phyloP scores from a whole-genome alignment of 1,140 invertebrate species.

The Brachystomella parvula region DNA sequence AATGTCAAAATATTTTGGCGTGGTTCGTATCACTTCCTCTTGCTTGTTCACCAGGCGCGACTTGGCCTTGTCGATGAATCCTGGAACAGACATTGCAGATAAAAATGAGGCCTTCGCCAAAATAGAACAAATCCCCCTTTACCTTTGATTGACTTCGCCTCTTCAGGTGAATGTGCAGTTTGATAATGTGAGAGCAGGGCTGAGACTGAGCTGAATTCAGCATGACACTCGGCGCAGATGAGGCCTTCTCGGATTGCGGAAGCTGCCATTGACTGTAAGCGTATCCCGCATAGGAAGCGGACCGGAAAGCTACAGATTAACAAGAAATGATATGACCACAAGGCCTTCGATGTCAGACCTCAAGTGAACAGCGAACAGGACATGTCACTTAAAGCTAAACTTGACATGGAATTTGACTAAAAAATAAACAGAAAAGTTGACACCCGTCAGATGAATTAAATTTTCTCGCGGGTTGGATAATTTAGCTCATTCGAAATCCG shows the following conservation, averaged over 20 bases:
- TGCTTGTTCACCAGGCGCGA: slow-evolving; percentile 2
- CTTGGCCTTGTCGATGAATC: slow-evolving; percentile 14
- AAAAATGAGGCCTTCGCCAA: not conserved
- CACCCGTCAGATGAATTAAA: too few relatives aligned
- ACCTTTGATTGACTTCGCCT: slow-evolving; percentile 16
- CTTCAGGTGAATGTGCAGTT: slow-evolving; percentile 4
- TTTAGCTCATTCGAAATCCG: too few relatives aligned
- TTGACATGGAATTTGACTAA: too few relatives aligned
- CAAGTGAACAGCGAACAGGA: too few relatives aligned
- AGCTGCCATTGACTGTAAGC: too few relatives aligned
- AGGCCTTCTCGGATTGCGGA: slow-evolving; percentile 2
- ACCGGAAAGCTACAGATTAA: too few relatives aligned
- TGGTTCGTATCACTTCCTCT: not conserved
- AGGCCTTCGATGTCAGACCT: too few relatives aligned
- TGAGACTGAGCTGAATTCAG: not conserved
- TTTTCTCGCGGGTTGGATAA: too few relatives aligned
- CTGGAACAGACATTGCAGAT: not conserved
- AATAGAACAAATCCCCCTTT: not conserved
- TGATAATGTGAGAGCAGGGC: not conserved
- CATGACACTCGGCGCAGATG: slow-evolving; percentile 11
- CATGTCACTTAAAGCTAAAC: too few relatives aligned
- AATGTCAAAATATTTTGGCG: slow-evolving; percentile 8
- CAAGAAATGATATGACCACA: too few relatives aligned
- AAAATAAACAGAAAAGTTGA: too few relatives aligned
- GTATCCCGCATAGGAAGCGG: too few relatives aligned